Percentiles rank a stretch among this genome's conserved stretches.
phyloP scores from a whole-genome alignment of 2,113 vertebrate genomes.

The Callionymus lyra region DNA sequence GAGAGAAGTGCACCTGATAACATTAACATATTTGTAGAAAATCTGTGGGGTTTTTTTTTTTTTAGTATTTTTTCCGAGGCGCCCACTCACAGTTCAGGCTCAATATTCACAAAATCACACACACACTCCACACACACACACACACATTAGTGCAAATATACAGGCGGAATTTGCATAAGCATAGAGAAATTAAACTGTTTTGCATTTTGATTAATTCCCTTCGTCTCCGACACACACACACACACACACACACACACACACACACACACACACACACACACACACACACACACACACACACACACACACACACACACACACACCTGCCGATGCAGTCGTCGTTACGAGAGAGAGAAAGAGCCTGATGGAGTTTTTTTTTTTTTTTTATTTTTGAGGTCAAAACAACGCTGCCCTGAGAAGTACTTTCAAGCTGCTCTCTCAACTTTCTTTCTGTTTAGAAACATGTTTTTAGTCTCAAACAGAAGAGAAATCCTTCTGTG shows the following conservation, averaged over 20 bases:
- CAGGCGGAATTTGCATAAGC: slow-evolving; percentile 56
- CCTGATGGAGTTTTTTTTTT: too few relatives aligned
- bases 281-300: slow-evolving; percentile 3
- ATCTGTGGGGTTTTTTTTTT: too few relatives aligned
- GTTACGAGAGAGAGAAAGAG: neutral
- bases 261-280: slow-evolving; percentile 33
- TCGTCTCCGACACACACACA: slow-evolving; percentile 20
- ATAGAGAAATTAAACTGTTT: slow-evolving; percentile 61
- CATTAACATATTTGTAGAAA: too few relatives aligned
- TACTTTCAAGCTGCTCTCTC: neutral
- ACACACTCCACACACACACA: neutral
- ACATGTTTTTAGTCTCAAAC: too few relatives aligned
- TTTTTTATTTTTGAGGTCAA: too few relatives aligned
- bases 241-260: slow-evolving; percentile 30
- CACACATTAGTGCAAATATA: slow-evolving; percentile 1
- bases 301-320: slow-evolving; percentile 8
- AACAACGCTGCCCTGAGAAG: neutral
- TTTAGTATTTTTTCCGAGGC: too few relatives aligned
- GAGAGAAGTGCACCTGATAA: too few relatives aligned
- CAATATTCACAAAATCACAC: neutral
- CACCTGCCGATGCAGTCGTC: slow-evolving; percentile 18
- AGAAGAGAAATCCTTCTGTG: too few relatives aligned
- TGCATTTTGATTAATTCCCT: slow-evolving; percentile 62
- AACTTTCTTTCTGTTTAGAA: too few relatives aligned
- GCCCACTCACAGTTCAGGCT: too few relatives aligned